phyloP scores from a whole-genome alignment of 1,140 invertebrate species.

The Hesperophylax magnus region DNA sequence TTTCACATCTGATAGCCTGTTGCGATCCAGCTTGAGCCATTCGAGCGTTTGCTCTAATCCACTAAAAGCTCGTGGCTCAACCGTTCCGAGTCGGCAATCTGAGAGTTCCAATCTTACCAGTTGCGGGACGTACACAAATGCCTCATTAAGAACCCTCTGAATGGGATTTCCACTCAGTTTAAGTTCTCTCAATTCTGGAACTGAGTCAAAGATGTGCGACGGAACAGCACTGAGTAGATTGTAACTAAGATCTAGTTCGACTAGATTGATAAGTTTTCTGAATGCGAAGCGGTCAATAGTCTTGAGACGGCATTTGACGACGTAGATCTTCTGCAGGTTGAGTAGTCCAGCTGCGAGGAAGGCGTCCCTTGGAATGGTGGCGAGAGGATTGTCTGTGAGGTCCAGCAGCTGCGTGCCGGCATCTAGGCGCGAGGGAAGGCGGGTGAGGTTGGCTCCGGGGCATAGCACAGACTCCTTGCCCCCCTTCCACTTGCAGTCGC shows the following conservation, averaged over 20 bases:
- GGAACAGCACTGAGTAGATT: constrained; percentile 80
- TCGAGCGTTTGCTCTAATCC: constrained; percentile 80
- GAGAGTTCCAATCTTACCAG: constrained; percentile 82
- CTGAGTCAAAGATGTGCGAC: constrained; percentile 77
- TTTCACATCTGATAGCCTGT: constrained; percentile 77
- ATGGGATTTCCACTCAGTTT: constrained; percentile 83
- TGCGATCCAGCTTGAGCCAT: constrained; percentile 83
- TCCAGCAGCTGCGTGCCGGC: constrained; percentile 84
- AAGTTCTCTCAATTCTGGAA: constrained; percentile 82
- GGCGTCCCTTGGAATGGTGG: constrained; percentile 77
- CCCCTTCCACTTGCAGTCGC: constrained; percentile 89
- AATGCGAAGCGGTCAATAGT: constrained; percentile 77
- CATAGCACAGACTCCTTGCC: constrained; percentile 88
- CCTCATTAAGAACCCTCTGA: constrained; percentile 76
- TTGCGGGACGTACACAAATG: constrained; percentile 78
- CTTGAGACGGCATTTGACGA: constrained; percentile 76
- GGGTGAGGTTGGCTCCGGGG: constrained; percentile 78
- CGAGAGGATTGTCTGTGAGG: constrained; percentile 79
- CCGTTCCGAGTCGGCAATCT: constrained; percentile 76
- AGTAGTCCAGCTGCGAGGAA: constrained; percentile 80
- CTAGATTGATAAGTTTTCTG: constrained; percentile 79
- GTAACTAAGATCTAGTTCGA: constrained; percentile 84
- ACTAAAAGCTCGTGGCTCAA: constrained; percentile 80
- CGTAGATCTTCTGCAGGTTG: constrained; percentile 84
- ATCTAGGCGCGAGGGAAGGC: constrained; percentile 78